Evolutionary conservation across 2,888 invertebrate genomes (phyloP), one percentile per base, ranked within the genome.

Genomic region (Clanis bilineata): DNA sequence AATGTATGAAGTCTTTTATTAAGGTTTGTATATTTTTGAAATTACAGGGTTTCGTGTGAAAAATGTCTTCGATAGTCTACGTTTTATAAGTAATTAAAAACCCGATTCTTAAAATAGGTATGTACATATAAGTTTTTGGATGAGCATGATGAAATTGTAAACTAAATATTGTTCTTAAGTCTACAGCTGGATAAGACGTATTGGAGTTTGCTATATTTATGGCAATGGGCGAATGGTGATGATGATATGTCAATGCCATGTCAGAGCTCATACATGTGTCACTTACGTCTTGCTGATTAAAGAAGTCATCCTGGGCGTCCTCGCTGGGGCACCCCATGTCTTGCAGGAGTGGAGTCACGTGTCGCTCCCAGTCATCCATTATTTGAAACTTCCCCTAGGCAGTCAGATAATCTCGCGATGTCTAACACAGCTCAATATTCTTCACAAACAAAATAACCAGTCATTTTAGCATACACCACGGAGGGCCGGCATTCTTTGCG

Each of bases 351-450:
- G 93, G 93, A 62, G 93, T 93, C 65, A 93, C 93, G 77, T 93
- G 93, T 71, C 93, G 90, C 83, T 93, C 93, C 93, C 93, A 94
- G 82, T 93, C 93, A 86, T 93, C 93, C 92, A 93, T 92, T 80
- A 80, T 86, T 79, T 66, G 59, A 73, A 80, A 80, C 76, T 81
- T 74, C 69, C 71, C 74, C 76, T 76, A 73, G 76, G 74, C 72
- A 70, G 74, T 71, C 72, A 72, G 61, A 67, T 66, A 65, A 62
- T 67, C 77, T 72, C 73, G 75, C 76, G 75, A 80, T 70, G 78
- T 77, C 68, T 76, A 83, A 77, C 85, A 86, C 87, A 83, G 79
- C 77, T 81, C 70, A 76, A 74, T 57, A 74, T 79, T 77, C 72
- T 84, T 83, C 87, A 88, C 88, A 76, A 82, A 79, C 77, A 77